Percentiles rank a stretch among this genome's conserved stretches.
phyloP scores from a whole-genome alignment of 2,797 vertebrate species.

The Synanceia verrucosa region DNA sequence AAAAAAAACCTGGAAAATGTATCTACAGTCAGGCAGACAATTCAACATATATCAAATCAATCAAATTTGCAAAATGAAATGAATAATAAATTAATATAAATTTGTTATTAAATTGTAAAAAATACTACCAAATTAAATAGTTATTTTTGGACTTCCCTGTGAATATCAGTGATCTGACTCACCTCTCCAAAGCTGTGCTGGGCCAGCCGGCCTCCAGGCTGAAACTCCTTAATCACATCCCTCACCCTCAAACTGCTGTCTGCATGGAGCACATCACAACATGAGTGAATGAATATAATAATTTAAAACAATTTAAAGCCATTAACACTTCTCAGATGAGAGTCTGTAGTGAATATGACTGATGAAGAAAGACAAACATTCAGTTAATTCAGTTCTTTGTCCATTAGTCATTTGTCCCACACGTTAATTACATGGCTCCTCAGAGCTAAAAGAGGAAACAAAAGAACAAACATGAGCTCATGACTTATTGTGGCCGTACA shows the following conservation, averaged over 20 bases:
- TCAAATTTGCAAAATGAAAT: not conserved
- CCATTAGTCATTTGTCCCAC: not conserved
- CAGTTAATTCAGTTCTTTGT: not conserved
- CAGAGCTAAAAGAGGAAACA: slow-evolving; percentile 3
- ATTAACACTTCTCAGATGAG: not conserved
- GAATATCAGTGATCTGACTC: slow-evolving; percentile 34
- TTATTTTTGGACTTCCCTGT: not conserved
- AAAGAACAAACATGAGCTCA: not conserved
- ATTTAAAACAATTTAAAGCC: not conserved
- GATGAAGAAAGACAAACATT: not conserved
- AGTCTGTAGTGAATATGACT: not conserved
- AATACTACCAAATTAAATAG: not conserved
- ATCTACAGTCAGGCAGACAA: not conserved
- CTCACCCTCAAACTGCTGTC: slow-evolving; percentile 89
- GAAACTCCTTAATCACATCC: slow-evolving; percentile 89
- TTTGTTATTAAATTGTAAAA: not conserved
- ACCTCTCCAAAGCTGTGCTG: slow-evolving; percentile 85
- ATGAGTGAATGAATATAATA: not conserved
- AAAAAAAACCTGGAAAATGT: not conserved
- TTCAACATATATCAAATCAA: not conserved
- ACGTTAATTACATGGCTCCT: not conserved
- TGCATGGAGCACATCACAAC: slow-evolving; percentile 49
- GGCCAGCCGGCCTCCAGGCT: slow-evolving; percentile 80
- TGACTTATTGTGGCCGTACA: slow-evolving; percentile 1
- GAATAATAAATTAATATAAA: not conserved